Evolutionary conservation across 2,797 vertebrate species (phyloP), one percentile per base, ranked within the genome.

Genomic region (Hyperoplus immaculatus): DNA sequence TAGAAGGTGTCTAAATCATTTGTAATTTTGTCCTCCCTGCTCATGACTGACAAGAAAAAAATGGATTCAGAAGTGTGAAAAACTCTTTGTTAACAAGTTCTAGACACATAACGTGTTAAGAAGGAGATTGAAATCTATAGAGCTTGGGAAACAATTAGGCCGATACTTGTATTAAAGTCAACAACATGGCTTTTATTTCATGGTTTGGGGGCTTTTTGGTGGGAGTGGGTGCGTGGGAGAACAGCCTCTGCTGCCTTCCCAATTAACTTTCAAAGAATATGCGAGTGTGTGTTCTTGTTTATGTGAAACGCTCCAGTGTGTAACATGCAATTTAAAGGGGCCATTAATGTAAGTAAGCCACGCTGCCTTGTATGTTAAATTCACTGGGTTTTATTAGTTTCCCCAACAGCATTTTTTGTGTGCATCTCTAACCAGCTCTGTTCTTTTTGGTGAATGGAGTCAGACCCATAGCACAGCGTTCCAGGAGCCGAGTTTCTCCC

Each of bases 311-410:
- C 36, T 54, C 45, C 14, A 9, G 7, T 29, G 51, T 70, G 43
- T 39, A 38, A 58, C 18, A 62, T 78, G 41, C 36, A 56, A 69
- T 81, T 77, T 42, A 62, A 57, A 8, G 15, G 46, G 47, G 6
- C 46, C 43, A 8, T 36, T 38, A 43, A 61, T 71, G 64, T 60
- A 5, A 41, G 47, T 43, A 69, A 72, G 65, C 42, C 56, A 12
- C 4, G 6, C 16, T 16, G 6, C 49, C 57, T 47, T 69, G 72
- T 10, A 53, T 64, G 15, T 18, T 29, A n/a, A 72, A 64, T 45
- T 82, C 43, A 47, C 36, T 70, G 70, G 60, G 59, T 65, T 81
- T 79, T 41, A 75, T 81, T 66, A 68, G 50, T n/a, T 64, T 58
- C 21, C 36, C 51, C 63, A 63, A 74, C 41, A 9, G 38, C 69